These are phyloP conservation scores for Caenorhabditis drosophilae DNA, from an alignment of 2,888 invertebrate species.

Conservation along the genomic window DNA sequence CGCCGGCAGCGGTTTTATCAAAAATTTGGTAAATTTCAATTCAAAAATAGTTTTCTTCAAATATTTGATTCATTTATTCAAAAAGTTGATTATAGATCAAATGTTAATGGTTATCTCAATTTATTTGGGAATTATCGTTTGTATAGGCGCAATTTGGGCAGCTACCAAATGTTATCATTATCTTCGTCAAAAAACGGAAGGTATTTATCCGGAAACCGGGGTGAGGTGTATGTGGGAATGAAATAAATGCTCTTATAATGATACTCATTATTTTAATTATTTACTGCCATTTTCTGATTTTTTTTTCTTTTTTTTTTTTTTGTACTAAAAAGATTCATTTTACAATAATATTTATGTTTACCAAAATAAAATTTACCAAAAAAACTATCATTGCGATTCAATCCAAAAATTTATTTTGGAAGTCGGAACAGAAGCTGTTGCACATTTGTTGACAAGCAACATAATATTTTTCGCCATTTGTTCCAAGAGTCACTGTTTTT, in stretches of 20 bases:
- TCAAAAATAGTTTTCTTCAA: too few relatives aligned
- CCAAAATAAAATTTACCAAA: too few relatives aligned
- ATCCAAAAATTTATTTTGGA: conserved; percentile 24
- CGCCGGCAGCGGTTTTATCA: conserved; percentile 40
- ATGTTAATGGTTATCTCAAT: conserved; percentile 55
- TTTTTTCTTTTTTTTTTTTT: too few relatives aligned
- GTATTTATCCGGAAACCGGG: conserved; percentile 26
- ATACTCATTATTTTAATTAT: background rate
- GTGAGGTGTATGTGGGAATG: conserved; percentile 49
- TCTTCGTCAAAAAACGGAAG: conserved; percentile 36
- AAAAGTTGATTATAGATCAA: conserved; percentile 39
- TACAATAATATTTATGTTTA: too few relatives aligned
- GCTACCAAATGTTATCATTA: conserved; percentile 56
- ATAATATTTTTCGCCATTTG: conserved; percentile 28
- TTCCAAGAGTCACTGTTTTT: conserved; percentile 28
- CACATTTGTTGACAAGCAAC: conserved; percentile 36
- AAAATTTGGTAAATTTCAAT: conserved; percentile 51
- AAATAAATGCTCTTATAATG: conserved; percentile 3
- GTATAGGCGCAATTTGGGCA: conserved; percentile 54
- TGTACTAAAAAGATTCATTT: too few relatives aligned
- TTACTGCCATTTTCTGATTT: too few relatives aligned
- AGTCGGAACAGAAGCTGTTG: conserved; percentile 31
- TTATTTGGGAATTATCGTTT: conserved; percentile 49
- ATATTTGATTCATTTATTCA: background rate
- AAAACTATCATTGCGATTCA: too few relatives aligned